Conservation (phyloP, 2,113 vertebrate genomes). For the Corythaixoides concolor region DNA sequence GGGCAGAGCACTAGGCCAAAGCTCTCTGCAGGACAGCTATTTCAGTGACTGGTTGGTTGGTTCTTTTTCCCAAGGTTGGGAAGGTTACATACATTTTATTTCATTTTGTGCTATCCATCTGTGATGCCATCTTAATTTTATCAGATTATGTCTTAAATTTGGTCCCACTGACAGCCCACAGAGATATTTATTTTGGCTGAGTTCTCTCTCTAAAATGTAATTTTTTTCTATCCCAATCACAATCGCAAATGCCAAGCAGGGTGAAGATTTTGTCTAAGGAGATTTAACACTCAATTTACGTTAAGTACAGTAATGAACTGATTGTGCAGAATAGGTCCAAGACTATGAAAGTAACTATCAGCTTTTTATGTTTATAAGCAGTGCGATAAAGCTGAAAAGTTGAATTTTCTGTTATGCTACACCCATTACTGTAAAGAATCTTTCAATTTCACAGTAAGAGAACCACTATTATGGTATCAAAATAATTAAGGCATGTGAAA, state of each 20-base stretch:
- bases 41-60: not conserved
- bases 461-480: not conserved
- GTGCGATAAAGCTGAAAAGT: not conserved
- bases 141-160: not conserved
- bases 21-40: not conserved
- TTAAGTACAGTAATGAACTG: slow-evolving; percentile 2
- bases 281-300: not conserved
- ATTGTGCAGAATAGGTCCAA: not conserved
- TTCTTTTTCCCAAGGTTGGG: not conserved
- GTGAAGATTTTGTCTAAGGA: not conserved
- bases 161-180: not conserved
- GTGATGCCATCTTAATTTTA: not conserved
- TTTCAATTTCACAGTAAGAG: not conserved
- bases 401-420: not conserved
- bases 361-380: not conserved
- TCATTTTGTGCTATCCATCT: not conserved
- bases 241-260: not conserved
- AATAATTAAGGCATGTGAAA: not conserved
- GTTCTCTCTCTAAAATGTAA: not conserved
- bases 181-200: not conserved
- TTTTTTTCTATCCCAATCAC: not conserved
- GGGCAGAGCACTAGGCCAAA: not conserved
- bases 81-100: not conserved
- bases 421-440: not conserved
- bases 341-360: not conserved